phyloP scores from a whole-genome alignment of 2,888 invertebrate genomes.

The Suillia variegata region DNA sequence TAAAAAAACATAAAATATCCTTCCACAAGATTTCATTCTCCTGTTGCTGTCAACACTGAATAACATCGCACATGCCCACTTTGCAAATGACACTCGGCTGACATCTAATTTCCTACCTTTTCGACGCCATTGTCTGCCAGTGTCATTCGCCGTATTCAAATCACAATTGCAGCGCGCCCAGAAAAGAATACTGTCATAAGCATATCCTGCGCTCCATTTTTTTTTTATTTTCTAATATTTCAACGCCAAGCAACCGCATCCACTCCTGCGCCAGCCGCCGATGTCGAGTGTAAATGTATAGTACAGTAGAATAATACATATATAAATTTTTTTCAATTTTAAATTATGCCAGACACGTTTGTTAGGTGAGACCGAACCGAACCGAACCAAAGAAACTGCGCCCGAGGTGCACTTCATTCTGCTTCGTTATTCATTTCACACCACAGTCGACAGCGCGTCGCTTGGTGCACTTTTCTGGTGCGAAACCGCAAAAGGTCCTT shows the following conservation, averaged over 20 bases:
- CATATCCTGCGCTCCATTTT: neutral
- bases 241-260: too few relatives aligned
- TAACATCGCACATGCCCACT: neutral
- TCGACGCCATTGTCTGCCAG: slow-evolving; percentile 5
- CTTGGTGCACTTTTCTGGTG: neutral
- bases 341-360: slow-evolving; percentile 41
- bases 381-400: too few relatives aligned
- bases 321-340: slow-evolving; percentile 16
- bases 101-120: slow-evolving; percentile 38
- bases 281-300: too few relatives aligned
- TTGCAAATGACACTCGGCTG: slow-evolving; percentile 31
- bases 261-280: too few relatives aligned
- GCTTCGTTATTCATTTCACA: slow-evolving; percentile 16
- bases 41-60: too few relatives aligned
- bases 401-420: slow-evolving; percentile 40
- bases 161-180: neutral
- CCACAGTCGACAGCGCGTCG: neutral
- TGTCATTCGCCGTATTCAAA: slow-evolving; percentile 5
- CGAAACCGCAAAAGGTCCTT: slow-evolving; percentile 4
- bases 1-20: too few relatives aligned
- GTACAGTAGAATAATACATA: too few relatives aligned
- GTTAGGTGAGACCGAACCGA: slow-evolving; percentile 42
- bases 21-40: too few relatives aligned
- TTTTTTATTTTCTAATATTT: neutral
- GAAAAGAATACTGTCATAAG: neutral